Conservation (phyloP, 2,113 vertebrate species). For the Neomonachus schauinslandi region DNA sequence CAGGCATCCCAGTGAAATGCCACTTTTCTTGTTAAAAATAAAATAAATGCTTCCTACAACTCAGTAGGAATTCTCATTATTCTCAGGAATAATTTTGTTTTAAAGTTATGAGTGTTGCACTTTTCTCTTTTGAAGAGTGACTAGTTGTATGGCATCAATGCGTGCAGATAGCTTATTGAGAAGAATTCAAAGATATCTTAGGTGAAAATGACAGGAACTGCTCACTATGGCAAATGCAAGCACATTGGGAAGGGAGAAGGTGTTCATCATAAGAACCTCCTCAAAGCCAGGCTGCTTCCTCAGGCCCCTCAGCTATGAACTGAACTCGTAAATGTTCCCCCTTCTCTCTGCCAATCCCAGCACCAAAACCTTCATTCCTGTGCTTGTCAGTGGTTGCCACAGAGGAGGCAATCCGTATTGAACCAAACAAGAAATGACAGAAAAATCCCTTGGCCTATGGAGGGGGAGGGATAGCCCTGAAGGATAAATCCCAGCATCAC, state of each 20-base stretch:
- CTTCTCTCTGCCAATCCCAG: background rate
- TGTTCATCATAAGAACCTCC: background rate
- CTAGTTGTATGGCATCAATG: background rate
- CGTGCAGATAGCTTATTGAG: background rate
- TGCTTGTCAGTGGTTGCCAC: background rate
- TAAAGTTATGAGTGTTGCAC: background rate
- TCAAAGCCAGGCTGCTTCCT: background rate
- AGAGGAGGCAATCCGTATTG: background rate
- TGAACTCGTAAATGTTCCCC: background rate
- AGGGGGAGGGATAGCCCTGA: rapidly evolving
- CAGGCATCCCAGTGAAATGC: background rate
- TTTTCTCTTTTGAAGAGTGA: background rate
- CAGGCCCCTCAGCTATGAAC: rapidly evolving
- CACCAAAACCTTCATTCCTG: background rate
- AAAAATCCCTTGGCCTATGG: background rate
- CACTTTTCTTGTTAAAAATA: background rate
- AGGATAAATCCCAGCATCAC: background rate
- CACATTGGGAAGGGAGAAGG: background rate
- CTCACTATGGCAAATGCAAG: background rate
- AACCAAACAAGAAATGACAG: background rate
- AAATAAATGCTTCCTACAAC: background rate
- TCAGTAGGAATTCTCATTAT: too few species aligned
- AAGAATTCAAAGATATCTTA: background rate
- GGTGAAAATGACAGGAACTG: background rate
- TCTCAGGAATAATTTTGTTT: background rate